phyloP scores from a whole-genome alignment of 1,140 invertebrate genomes.

The Lepidostoma basale region DNA sequence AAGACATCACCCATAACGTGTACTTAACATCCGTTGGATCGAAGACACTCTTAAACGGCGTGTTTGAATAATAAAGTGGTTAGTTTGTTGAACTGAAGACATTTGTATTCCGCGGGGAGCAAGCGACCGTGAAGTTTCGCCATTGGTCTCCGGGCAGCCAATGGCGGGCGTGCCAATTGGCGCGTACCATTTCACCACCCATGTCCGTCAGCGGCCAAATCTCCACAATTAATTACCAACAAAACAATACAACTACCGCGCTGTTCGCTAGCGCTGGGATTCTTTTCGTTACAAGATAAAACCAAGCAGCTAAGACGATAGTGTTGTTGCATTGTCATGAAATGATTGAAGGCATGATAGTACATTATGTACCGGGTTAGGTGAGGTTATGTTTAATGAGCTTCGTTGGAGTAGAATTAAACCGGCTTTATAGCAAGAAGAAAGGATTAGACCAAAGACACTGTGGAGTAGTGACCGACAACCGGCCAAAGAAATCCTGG shows the following conservation, averaged over 20 bases:
- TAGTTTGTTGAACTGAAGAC: slow-evolving; percentile 24
- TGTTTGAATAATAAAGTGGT: slow-evolving; percentile 24
- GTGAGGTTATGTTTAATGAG: too few relatives aligned
- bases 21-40: background rate
- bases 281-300: background rate
- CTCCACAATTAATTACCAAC: slow-evolving; percentile 15
- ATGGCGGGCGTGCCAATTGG: slow-evolving; percentile 18
- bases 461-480: too few relatives aligned
- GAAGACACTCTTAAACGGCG: slow-evolving; percentile 4
- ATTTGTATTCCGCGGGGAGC: slow-evolving; percentile 20
- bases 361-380: too few relatives aligned
- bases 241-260: slow-evolving; percentile 21
- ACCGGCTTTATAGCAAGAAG: too few relatives aligned
- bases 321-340: too few relatives aligned
- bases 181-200: slow-evolving; percentile 15
- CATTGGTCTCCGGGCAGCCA: slow-evolving; percentile 10
- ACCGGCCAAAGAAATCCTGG: too few relatives aligned
- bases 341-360: too few relatives aligned
- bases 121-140: slow-evolving; percentile 5
- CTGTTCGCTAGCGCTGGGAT: background rate
- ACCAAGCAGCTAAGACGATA: too few relatives aligned
- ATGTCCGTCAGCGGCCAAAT: slow-evolving; percentile 9
- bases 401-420: too few relatives aligned
- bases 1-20: too few relatives aligned
- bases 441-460: too few relatives aligned